Conservation (phyloP, 2,888 invertebrate species). For the Mimas tiliae region DNA sequence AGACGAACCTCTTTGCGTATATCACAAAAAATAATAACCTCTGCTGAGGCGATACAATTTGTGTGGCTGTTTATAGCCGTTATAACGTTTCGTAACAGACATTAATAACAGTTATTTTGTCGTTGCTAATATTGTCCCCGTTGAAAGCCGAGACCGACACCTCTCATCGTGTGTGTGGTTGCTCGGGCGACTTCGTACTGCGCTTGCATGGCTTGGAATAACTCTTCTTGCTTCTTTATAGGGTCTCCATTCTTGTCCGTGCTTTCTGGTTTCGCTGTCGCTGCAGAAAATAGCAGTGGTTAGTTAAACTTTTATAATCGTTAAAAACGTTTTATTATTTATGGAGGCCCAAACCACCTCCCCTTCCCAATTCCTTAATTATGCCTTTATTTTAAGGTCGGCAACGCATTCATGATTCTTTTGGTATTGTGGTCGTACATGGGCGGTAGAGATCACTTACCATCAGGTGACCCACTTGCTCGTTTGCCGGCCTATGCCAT, state of each 20-base stretch:
- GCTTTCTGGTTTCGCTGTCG: constrained; percentile 65
- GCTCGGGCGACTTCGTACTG: constrained; percentile 98
- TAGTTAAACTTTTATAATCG: background rate
- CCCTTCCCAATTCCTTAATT: no score
- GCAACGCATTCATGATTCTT: no score
- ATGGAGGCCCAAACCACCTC: no score
- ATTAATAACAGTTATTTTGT: background rate
- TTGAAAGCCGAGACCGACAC: constrained; percentile 92
- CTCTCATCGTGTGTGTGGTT: constrained; percentile 97
- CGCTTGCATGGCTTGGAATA: constrained; percentile 97
- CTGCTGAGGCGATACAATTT: constrained; percentile 5
- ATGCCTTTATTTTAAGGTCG: no score
- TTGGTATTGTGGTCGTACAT: no score
- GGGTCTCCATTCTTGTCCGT: constrained; percentile 80
- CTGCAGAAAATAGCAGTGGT: constrained; percentile 46
- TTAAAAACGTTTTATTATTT: background rate
- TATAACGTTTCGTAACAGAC: background rate
- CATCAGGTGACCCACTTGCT: no score
- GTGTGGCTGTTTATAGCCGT: background rate
- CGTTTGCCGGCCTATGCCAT: no score
- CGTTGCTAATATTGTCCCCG: constrained; percentile 65
- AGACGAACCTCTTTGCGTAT: background rate
- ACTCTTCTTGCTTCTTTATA: constrained; percentile 90
- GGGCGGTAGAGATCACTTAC: no score
- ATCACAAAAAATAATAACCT: constrained; percentile 12